phyloP scores from a whole-genome alignment of 2,888 invertebrate genomes.

The Trissolcus japonicus region DNA sequence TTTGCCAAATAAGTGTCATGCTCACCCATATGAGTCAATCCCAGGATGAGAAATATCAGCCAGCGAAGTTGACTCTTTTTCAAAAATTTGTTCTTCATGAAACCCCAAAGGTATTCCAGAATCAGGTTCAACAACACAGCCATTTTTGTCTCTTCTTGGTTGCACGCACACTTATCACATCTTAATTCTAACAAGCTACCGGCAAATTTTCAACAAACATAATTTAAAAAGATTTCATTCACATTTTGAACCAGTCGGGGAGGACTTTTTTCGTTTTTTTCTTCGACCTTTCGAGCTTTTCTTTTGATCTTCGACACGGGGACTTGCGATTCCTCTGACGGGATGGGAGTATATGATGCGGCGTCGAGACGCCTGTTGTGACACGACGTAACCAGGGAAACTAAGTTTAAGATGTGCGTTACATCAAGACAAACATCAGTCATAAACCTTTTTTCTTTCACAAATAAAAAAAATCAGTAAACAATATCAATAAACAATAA shows the following conservation, averaged over 20 bases:
- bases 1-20: conserved; percentile 11
- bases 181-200: background rate
- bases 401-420: conserved; percentile 41
- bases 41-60: conserved; percentile 35
- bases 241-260: no score
- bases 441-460: background rate
- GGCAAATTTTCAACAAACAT: background rate
- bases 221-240: no score
- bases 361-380: conserved; percentile 60
- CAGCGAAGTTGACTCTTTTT: conserved; percentile 21
- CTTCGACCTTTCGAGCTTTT: background rate
- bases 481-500: no score
- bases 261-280: background rate
- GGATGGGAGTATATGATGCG: conserved; percentile 31
- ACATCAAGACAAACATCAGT: background rate
- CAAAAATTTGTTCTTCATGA: conserved; percentile 28
- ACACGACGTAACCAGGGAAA: conserved; percentile 63
- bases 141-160: conserved; percentile 7
- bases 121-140: conserved; percentile 25
- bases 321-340: conserved; percentile 23
- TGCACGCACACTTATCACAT: no score
- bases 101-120: conserved; percentile 32
- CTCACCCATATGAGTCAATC: conserved; percentile 45
- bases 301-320: background rate
- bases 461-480: no score